Base-by-base conservation (phyloP, 2,888 invertebrate genomes). In the Tipula lateralis region DNA sequence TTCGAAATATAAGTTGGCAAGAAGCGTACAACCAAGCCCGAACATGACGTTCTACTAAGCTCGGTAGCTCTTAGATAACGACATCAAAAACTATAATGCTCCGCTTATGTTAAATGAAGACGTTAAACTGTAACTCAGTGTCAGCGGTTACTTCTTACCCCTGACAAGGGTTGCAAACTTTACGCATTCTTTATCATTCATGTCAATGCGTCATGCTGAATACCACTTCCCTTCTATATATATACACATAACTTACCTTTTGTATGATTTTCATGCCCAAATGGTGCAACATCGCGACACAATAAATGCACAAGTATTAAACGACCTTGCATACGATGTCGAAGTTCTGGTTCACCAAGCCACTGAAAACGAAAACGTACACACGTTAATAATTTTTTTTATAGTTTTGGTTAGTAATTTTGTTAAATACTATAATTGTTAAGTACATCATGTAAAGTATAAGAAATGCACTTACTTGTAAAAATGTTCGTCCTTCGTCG, bases 401-500 rank as follows among this genome's bases (percentile, higher is more conserved):
- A 24, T 32, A 32, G 83, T 19, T 32, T n/a, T 83, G 30, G 19
- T 34, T 34, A 36, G n/a, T 81, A 32, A 82, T 7, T 30, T 13
- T 39, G 29, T 44, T 29, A 84, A 44, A 19, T 24, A 84, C 24
- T 39, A 13, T 29, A n/a, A n/a, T n/a, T n/a, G 24, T 1, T 44
- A n/a, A 30, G 6, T 83, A 30, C 6, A 83, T 30, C 30, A 16
- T 83, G 16, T 29, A 30, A 7, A 29, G 3, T 29, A 3, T 2
- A 44, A 44, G 16, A 1, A n/a, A 29, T 29, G n/a, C 2, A 86
- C 87, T 89, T 91, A 96, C 96, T 92, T 95, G 95, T 85, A 96
- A 90, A 90, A 95, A 96, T 66, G 95, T 95, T 87, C 94, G 92
- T 81, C 95, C 95, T 89, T 96, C 95, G 90, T 96, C 96, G 83